Evolutionary conservation across 2,797 vertebrate species (phyloP).

Genomic region (Carapus acus): DNA sequence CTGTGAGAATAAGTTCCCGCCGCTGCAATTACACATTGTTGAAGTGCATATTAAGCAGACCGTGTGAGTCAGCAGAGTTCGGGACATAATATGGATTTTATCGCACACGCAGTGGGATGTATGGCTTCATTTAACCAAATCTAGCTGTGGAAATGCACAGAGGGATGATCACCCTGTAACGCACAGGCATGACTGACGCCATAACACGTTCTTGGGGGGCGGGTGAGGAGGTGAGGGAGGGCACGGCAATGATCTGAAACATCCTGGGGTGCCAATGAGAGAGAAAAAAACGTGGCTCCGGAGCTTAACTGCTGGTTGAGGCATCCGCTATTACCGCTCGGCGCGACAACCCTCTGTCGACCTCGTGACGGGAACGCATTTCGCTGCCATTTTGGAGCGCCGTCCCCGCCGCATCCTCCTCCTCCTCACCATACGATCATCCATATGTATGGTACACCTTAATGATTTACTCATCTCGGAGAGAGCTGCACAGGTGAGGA

Average conservation of each 20-base stretch:
- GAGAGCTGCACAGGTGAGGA: constrained; percentile 34
- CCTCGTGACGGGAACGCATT: constrained; percentile 47
- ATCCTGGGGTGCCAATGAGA: constrained; percentile 21
- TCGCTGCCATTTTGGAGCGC: constrained; percentile 41
- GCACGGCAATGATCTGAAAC: constrained; percentile 23
- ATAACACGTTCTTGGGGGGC: constrained; percentile 22
- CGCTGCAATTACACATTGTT: constrained; percentile 45
- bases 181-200: constrained; percentile 15
- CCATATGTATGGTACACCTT: constrained; percentile 13
- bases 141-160: constrained; percentile 18
- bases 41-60: constrained; percentile 46
- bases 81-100: constrained; percentile 32
- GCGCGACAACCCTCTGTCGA: constrained; percentile 26
- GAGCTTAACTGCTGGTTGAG: constrained; percentile 20
- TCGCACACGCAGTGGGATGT: constrained; percentile 23
- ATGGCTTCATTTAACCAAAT: constrained; percentile 30
- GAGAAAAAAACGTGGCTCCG: constrained; percentile 6
- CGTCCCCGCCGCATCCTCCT: constrained; percentile 23
- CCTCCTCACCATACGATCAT: constrained; percentile 22
- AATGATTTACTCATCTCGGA: constrained; percentile 42
- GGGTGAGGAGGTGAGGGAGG: no score
- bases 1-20: constrained; percentile 46
- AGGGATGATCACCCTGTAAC: no score
- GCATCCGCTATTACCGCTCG: constrained; percentile 12
- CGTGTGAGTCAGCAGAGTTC: constrained; percentile 48